Conservation (phyloP, 2,797 vertebrate species). For the Gallirallus australis region DNA sequence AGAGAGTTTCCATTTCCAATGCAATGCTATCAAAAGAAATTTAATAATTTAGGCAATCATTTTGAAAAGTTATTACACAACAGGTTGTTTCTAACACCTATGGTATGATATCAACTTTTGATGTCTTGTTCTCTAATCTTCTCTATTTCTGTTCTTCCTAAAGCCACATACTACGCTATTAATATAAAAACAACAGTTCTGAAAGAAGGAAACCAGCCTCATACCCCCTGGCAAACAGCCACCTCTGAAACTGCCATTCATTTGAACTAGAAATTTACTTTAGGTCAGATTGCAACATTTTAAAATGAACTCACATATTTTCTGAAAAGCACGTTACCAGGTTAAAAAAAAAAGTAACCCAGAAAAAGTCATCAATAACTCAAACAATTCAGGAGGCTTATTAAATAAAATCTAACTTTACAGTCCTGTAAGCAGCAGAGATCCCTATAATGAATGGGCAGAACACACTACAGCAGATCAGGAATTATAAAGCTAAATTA, state of each 20-base stretch:
- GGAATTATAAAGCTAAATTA: conserved; percentile 56
- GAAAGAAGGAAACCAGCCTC: not conserved
- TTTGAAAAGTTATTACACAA: not conserved
- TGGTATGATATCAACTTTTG: not conserved
- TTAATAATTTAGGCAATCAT: not conserved
- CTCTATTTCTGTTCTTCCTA: not conserved
- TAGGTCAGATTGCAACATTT: not conserved
- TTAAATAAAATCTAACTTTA: conserved; percentile 24
- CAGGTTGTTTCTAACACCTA: not conserved
- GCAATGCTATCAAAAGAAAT: not conserved
- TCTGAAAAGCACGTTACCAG: not conserved
- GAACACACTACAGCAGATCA: conserved; percentile 9
- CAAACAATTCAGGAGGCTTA: not conserved
- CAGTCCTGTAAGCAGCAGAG: not conserved
- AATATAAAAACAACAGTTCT: not conserved
- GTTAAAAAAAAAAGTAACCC: not conserved
- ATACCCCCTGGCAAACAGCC: not conserved
- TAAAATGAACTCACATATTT: not conserved
- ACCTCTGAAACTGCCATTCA: not conserved
- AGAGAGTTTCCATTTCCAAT: not conserved
- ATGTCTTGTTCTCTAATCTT: not conserved
- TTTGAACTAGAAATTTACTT: not conserved
- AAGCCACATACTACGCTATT: not conserved
- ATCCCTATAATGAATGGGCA: conserved; percentile 45
- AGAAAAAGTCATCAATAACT: not conserved